Percentiles rank a stretch among this genome's conserved stretches.
phyloP scores from a whole-genome alignment of 1,140 invertebrate genomes.

The Microplitis demolitor region DNA sequence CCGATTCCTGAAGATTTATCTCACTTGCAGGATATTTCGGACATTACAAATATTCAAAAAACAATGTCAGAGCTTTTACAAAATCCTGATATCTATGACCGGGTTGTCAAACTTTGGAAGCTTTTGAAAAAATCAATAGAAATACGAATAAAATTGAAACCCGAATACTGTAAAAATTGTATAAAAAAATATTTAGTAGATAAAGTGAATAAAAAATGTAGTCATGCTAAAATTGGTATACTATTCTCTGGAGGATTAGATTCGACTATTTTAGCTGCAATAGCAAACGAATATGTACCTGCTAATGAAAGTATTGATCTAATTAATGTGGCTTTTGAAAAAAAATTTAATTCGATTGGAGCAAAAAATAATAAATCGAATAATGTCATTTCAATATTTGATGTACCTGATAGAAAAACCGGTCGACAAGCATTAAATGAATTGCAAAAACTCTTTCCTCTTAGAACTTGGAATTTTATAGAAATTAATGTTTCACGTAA shows the following conservation, averaged over 20 bases:
- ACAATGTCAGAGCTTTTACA: slow-evolving; percentile 60
- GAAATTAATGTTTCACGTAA: slow-evolving; percentile 76
- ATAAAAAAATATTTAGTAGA: slow-evolving; percentile 42
- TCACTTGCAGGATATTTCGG: slow-evolving; percentile 55
- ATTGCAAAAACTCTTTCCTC: slow-evolving; percentile 71
- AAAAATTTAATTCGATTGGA: slow-evolving; percentile 31
- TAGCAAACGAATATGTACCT: slow-evolving; percentile 77
- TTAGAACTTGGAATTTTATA: slow-evolving; percentile 75
- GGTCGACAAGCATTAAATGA: slow-evolving; percentile 76
- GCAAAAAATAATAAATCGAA: slow-evolving; percentile 19
- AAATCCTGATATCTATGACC: slow-evolving; percentile 52
- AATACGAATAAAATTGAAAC: slow-evolving; percentile 68
- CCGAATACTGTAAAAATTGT: slow-evolving; percentile 71
- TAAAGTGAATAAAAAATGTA: slow-evolving; percentile 49
- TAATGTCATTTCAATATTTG: slow-evolving; percentile 51
- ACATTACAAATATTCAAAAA: slow-evolving; percentile 51
- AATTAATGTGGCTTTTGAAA: slow-evolving; percentile 96
- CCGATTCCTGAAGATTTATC: slow-evolving; percentile 42
- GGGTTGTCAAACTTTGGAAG: slow-evolving; percentile 60
- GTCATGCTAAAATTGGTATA: slow-evolving; percentile 80
- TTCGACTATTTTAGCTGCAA: slow-evolving; percentile 83
- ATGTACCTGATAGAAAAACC: slow-evolving; percentile 83
- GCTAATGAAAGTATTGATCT: slow-evolving; percentile 81
- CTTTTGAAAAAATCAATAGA: slow-evolving; percentile 69
- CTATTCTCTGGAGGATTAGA: slow-evolving; percentile 96